These are phyloP conservation scores for Sula dactylatra DNA, from an alignment of 2,113 vertebrate genomes.

Conservation along the genomic window DNA sequence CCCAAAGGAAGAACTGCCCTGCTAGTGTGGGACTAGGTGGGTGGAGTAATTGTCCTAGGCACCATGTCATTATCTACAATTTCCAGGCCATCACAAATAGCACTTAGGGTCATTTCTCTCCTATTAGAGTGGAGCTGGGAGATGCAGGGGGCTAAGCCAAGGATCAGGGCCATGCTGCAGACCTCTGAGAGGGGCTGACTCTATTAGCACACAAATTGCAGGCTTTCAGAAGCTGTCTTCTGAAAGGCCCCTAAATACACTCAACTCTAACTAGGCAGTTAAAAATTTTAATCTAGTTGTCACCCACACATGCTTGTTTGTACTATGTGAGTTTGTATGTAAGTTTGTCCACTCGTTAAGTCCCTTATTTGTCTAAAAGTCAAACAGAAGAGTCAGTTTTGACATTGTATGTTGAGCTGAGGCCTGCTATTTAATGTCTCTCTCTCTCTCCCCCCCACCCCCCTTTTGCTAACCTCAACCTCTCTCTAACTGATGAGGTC, in stretches of 20 bases:
- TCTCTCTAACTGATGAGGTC: background rate
- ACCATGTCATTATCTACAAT: slow-evolving; percentile 66
- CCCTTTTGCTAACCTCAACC: background rate
- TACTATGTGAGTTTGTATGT: background rate
- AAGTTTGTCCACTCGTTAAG: background rate
- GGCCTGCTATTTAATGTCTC: background rate
- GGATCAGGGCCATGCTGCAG: slow-evolving; percentile 43
- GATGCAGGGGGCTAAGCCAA: background rate
- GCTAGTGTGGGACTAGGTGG: slow-evolving; percentile 10
- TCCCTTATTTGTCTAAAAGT: background rate
- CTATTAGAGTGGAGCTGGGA: background rate
- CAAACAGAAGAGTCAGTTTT: background rate
- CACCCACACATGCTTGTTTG: slow-evolving; percentile 34
- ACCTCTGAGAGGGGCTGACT: slow-evolving; percentile 49
- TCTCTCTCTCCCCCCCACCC: background rate
- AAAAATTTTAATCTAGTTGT: slow-evolving; percentile 63
- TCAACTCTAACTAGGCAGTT: background rate
- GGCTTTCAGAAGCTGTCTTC: slow-evolving; percentile 59
- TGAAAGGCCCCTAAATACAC: slow-evolving; percentile 39
- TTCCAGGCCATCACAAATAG: slow-evolving; percentile 61
- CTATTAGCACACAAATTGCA: slow-evolving; percentile 67
- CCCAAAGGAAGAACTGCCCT: background rate
- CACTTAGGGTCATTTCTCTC: slow-evolving; percentile 52
- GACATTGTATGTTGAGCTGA: background rate
- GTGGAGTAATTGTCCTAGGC: slow-evolving; percentile 32